Base-by-base conservation (phyloP, 2,888 invertebrate species). In the Phragmatobia fuliginosa region DNA sequence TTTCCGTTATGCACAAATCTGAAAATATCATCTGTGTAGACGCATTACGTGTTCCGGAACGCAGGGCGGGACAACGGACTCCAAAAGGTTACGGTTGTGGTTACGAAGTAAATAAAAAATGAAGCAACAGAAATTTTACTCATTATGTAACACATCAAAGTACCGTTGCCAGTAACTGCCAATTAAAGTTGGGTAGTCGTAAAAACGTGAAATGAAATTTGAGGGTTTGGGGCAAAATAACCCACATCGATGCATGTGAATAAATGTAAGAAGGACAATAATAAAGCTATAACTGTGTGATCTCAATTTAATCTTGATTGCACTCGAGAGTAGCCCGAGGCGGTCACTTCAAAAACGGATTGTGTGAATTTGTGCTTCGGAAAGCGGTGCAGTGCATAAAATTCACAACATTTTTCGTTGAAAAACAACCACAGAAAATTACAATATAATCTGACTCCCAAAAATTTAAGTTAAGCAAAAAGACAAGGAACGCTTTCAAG, bases 1-100 rank as follows among this genome's bases (percentile, higher is more conserved):
- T 90, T 93, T 94, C 94, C 93, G 91, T 86, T 87, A 87, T 86
- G 87, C 89, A 88, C 88, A 90, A 91, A 91, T 91, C 91, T 90
- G 84, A 75, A 81, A 88, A 88, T 85, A 85, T 89, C 90, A 91
- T 91, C 91, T 91, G 88, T 81, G 85, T 82, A 83, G 77, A 87
- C 80, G 87, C 87, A 82, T 86, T 87, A 87, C 85, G 83, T 85
- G 87, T 90, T 91, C 90, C 90, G 89, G 87, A 81, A 84, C 76
- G 85, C 78, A 79, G 83, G 85, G 88, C 82, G 85, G 78, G 73
- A 80, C 85, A 78, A 76, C 77, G 75, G 75, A 78, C 76, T 78
- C 75, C 73, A 72, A 36, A 72, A 75, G 71, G 69, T 71, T 68
- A 74, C 66, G 62, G 68, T 75, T 65, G 66, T 74, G 68, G 62